Evolutionary conservation across 2,888 invertebrate species (phyloP).

Genomic region (Andrena fulva): DNA sequence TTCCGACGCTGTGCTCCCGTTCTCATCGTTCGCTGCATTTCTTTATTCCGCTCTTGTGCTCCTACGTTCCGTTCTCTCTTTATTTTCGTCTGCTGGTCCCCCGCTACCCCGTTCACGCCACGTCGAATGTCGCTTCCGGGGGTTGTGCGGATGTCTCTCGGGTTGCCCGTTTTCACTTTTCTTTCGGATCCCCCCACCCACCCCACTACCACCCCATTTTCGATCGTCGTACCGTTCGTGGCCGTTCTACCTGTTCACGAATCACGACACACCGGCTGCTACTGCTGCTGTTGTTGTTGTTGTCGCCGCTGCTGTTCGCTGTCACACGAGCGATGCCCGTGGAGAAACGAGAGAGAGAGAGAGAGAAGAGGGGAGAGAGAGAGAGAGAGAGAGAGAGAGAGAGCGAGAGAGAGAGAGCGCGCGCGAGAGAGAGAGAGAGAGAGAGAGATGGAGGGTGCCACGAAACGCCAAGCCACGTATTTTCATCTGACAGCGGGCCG

Average conservation of each 20-base stretch:
- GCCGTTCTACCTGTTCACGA: constrained; percentile 26
- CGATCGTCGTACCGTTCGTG: constrained; percentile 18
- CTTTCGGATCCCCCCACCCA: neutral
- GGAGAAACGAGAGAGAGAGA: constrained; percentile 7
- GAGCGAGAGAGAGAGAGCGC: neutral
- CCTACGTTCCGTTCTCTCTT: neutral
- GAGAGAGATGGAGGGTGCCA: neutral
- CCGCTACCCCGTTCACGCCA: neutral
- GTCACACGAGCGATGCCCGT: constrained; percentile 45
- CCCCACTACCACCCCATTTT: neutral
- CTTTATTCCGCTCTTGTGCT: neutral
- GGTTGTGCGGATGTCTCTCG: neutral
- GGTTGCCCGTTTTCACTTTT: constrained; percentile 8
- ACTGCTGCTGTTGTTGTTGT: constrained; percentile 52
- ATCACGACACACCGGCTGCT: constrained; percentile 33
- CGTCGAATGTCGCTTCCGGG: neutral
- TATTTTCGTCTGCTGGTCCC: neutral
- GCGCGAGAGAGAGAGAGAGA: neutral
- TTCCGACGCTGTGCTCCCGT: neutral
- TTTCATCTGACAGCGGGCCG: neutral
- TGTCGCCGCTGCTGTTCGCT: constrained; percentile 51
- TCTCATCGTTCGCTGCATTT: neutral
- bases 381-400: neutral
- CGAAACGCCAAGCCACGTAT: constrained; percentile 1
- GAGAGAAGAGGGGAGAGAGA: neutral